Evolutionary conservation across 1,140 invertebrate species (phyloP), one percentile per base, ranked within the genome.

Genomic region (Drosophila obscura): DNA sequence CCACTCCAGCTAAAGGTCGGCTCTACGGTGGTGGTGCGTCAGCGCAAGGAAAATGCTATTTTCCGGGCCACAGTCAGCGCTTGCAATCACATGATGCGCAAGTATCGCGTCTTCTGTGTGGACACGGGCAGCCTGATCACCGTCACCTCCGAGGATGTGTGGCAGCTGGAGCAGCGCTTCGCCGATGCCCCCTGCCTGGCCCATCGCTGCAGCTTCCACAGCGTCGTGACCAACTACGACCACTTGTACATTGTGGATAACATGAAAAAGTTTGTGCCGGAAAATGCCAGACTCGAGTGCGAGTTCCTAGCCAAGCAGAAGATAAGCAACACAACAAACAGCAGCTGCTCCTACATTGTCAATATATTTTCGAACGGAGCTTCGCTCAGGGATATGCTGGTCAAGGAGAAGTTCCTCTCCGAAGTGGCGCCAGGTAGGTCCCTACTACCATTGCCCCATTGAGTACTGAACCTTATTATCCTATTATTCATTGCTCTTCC

Each of bases 51-150:
- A 78, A 93, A 93, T 31, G 94, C 94, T 9, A 91, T 96, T 5
- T 95, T 96, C 90, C 92, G 96, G 44, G 95, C 95, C 2, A 93
- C 94, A 55, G 91, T 96, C 2, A 72, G 94, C 8, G 93, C 94
- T 22, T 82, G 93, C 2, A 93, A 94, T 65, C 87, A 88, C 15
- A 92, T 93, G 61, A 90, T 92, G 26, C 92, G 92, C 7, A 93
- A 94, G 64, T 94, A 94, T 77, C 93, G 94, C 35, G 94, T 96
- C 0, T 93, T 94, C 28, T 96, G 95, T 65, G 92, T 96, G 1
- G 96, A 96, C 92, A 96, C 95, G 78, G 96, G 96, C 31, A 97
- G 97, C 83, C 92, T 92, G 26, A 93, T 93, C 26, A 89, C 93
- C 0, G 94, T 96, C 0, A 92, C 93, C 35, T 88, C 91, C 0